Base-by-base conservation (phyloP, 2,797 vertebrate species). In the Myotis planiceps region DNA sequence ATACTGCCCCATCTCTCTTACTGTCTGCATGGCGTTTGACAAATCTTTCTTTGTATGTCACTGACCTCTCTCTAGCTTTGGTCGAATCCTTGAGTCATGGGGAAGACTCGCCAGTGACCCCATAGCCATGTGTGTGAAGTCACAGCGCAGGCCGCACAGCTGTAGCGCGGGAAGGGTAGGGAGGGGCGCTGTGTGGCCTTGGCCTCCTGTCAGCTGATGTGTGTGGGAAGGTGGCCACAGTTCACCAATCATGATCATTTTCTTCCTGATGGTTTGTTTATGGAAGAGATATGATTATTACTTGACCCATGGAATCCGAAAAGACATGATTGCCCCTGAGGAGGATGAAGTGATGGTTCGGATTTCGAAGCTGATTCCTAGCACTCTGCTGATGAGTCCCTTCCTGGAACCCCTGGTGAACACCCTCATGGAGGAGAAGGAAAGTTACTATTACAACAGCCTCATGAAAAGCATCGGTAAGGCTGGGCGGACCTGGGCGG, bases 391-490 rank as follows among this genome's bases (percentile, higher is more conserved):
- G 47, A 78, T 97, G 47, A 98, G 88, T 32, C 93, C 93, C 74
- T 23, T 95, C 19, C 93, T 98, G 82, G 95, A 98, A 85, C 93
- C 75, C 13, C 78, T 99, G 68, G 96, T 97, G 87, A 58, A 47
- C 5, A 34, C 78, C 47, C 97, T 99, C 47, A 92, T 98, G 96
- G 97, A 99, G 83, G 99, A 99, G 96, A 97, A 99, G 97, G 96
- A 98, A 92, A 76, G 58, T 13, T 98, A 99, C 98, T 99, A 99
- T 97, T 53, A 65, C 92, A 97, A 94, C 10, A 98, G 98, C 96
- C 98, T 99, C 95, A 99, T 98, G 98, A 99, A 99, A 98, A 98
- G 98, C 96, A 99, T 99, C 76, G 99, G 99, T 99, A 98, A 99
- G 98, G 75, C 32, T 53, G 58, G 53, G 76, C 58, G 4, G n/a